Base-by-base conservation (phyloP, 2,797 vertebrate species). In the Euthynnus affinis region DNA sequence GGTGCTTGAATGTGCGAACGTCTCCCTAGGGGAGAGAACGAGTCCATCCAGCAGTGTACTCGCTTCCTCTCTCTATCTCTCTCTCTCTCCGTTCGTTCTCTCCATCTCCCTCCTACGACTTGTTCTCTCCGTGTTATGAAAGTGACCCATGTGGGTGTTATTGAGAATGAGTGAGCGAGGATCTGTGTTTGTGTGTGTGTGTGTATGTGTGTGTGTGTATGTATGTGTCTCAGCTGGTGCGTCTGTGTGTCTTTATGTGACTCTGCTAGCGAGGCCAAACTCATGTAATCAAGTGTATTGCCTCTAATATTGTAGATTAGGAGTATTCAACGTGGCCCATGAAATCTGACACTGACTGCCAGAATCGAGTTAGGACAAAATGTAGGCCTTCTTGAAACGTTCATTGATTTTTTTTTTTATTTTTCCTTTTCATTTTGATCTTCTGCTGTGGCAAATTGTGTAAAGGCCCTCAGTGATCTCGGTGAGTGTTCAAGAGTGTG, bases 131-230 rank as follows among this genome's bases (percentile, higher is more conserved):
- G 65, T 85, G 93, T 93, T 94, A 94, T 94, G 92, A 95, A 95
- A 95, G 89, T 94, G 93, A 95, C 94, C 94, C 90, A 74, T 86
- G 93, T 95, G 92, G 94, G 94, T 92, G 94, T 93, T 93, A 87
- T 76, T 93, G 91, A 92, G 91, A 93, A 93, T 92, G 91, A 94
- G 87, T 69, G 87, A 90, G 88, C 72, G 78, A 85, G 85, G 80
- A 88, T 84, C 71, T 75, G 84, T 22, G 55, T 69, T 90, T 63
- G 73, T 74, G 53, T 70, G 53, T 71, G 55, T 59, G 40, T 65
- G 69, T 42, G 73, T 59, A 62, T 65, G 71, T 74, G 78, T 74
- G 44, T 65, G 58, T 65, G 71, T 74, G 78, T 74, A 37, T 65
- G 58, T 60, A 60, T 64, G 68, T 53, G 71, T 59, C 46, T 73